Evolutionary conservation across 1,140 invertebrate genomes (phyloP), one percentile per base, ranked within the genome.

Genomic region (Holotrichia oblita): DNA sequence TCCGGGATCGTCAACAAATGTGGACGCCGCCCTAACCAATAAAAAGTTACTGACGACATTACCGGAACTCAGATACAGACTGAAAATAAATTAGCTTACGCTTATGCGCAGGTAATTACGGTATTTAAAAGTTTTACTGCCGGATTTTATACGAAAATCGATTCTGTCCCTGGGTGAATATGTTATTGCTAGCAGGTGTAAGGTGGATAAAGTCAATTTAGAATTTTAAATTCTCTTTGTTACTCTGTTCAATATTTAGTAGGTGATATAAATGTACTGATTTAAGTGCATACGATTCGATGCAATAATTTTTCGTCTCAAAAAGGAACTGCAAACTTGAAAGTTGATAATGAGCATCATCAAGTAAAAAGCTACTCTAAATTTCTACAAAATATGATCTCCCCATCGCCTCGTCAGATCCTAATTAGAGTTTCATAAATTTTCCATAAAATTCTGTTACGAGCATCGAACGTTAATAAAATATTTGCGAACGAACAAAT

Each of bases 31-130:
- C 2, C 6, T 55, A 55, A 17, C 17, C 17, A 55, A 14, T n/a
- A 17, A n/a, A 55, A 55, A 55, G 48, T 55, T 55, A 55, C 17
- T 6, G 48, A 55, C 48, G 48, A 55, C 48, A 55, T 55, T 55
- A 55, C 14, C 14, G 48, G 17, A 55, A 17, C 14, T 55, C 14
- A 55, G 48, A 55, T 55, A 55, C 14, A 17, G 48, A n/a, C 48
- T 55, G 14, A 55, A 55, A 55, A 55, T 55, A 55, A 55, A 55
- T 55, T 55, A 17, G 48, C 48, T 14, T 55, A 6, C 48, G 0
- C n/a, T 55, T 55, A 17, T 17, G 14, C 48, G 48, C 48, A 55
- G 48, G 48, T 55, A 55, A 55, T 55, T 55, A 55, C 14, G n/a
- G 48, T 17, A 17, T 55, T 55, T 55, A 17, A n/a, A 55, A 55